These are phyloP conservation scores for Platerodrilus igneus DNA, from an alignment of 2,888 invertebrate genomes.

Conservation along the genomic window DNA sequence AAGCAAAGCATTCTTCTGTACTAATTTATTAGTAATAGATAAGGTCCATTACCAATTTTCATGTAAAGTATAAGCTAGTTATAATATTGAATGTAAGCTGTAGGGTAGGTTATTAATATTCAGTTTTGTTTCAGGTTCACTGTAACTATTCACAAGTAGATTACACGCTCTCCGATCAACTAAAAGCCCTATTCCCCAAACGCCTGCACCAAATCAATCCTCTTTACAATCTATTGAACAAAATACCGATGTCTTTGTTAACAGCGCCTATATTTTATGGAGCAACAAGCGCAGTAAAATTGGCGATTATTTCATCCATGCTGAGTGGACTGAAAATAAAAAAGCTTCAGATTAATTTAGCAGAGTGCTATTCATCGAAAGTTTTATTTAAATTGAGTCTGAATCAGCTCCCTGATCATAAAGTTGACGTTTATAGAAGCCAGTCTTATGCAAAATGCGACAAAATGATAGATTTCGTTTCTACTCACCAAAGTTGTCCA, in stretches of 20 bases:
- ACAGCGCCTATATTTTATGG: no score
- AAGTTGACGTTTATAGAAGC: constrained; percentile 44
- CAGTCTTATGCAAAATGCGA: constrained; percentile 57
- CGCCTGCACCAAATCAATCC: constrained; percentile 41
- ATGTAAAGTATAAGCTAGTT: no score
- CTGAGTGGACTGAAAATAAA: constrained; percentile 56
- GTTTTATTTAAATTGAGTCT: constrained; percentile 74
- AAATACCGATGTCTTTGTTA: no score
- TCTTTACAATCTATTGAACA: constrained; percentile 41
- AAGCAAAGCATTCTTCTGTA: no score
- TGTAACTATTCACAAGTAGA: no score
- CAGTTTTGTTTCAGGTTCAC: no score
- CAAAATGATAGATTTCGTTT: constrained; percentile 62
- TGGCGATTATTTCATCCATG: constrained; percentile 60
- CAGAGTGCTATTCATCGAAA: constrained; percentile 74
- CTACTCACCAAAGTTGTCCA: constrained; percentile 37
- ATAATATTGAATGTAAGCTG: no score
- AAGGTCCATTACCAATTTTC: no score
- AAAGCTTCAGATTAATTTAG: constrained; percentile 67
- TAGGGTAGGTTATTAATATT: no score
- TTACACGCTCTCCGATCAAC: constrained; percentile 7
- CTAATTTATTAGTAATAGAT: no score
- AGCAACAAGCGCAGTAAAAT: constrained; percentile 81
- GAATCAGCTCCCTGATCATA: constrained; percentile 51
- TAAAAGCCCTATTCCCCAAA: constrained; percentile 36